Evolutionary conservation across 2,113 vertebrate species (phyloP), one percentile per base, ranked within the genome.

Genomic region (Cercocebus atys): DNA sequence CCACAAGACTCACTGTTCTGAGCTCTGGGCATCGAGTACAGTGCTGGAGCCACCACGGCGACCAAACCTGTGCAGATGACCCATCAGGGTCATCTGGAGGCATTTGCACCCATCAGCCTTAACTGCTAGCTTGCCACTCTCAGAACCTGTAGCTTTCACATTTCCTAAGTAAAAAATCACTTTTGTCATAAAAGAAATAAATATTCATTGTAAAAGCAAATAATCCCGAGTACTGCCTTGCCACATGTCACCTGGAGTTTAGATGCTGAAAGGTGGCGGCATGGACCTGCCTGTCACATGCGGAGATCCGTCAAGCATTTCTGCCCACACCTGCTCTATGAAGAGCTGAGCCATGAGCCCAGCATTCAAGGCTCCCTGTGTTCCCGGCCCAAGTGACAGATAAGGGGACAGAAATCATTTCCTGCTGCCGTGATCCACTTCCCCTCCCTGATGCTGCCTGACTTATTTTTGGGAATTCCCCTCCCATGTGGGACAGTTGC

Each of bases 371-470:
- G 59, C n/a, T 70, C 64, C 23, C 9, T 5, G 50, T 57, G 43
- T 17, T 78, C 50, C 22, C 4, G 2, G 38, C 70, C n/a, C 25
- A 18, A 55, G 52, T 45, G 70, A 43, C 8, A 3, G 0, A 0
- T 0, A 10, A 17, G 16, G 43, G 22, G 4, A 14, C 47, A 70
- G 40, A 11, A 20, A 18, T 16, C 23, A n/a, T 32, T 27, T 88
- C 61, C 40, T 2, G 27, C 20, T 43, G 8, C 57, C 14, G 0
- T 0, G 1, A 14, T 20, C 18, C 59, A 3, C 6, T 38, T 40
- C 27, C 2, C 16, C 50, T 78, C 2, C 6, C n/a, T 1, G 16
- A 88, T 52, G 20, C 72, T 70, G 45, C 45, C 27, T 0, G 0
- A 1, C 0, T 10, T 89, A 35, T 27, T 95, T 52, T 61, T 23